Evolutionary conservation across 2,888 invertebrate genomes (phyloP).

Genomic region (Salticus scenicus): DNA sequence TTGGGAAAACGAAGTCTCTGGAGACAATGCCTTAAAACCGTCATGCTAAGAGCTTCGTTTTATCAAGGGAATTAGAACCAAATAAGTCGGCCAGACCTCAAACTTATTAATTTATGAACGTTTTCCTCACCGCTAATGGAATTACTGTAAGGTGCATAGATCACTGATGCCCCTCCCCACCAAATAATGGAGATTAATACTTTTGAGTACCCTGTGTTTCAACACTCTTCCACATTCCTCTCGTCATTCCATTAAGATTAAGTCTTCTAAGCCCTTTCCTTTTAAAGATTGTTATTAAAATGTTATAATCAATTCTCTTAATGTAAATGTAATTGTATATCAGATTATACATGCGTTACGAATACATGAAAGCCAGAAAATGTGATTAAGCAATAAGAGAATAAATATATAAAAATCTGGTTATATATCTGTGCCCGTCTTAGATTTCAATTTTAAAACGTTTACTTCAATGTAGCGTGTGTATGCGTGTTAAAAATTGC

Average conservation of each 20-base stretch:
- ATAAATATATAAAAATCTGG: too few species aligned
- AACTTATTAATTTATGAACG: constrained; percentile 67
- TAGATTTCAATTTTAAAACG: too few species aligned
- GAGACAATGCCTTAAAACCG: constrained; percentile 30
- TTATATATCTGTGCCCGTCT: too few species aligned
- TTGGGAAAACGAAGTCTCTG: constrained; percentile 34
- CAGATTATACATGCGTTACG: too few species aligned
- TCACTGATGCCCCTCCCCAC: neutral
- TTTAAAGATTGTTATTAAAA: constrained; percentile 24
- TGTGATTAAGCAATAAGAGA: too few species aligned
- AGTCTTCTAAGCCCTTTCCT: constrained; percentile 1
- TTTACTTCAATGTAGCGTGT: too few species aligned
- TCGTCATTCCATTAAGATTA: constrained; percentile 21
- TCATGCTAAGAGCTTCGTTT: constrained; percentile 33
- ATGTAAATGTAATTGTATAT: too few species aligned
- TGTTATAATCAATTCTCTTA: constrained; percentile 22
- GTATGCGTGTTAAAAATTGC: too few species aligned
- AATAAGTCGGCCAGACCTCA: constrained; percentile 61
- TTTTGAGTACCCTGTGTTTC: constrained; percentile 6
- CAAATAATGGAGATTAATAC: constrained; percentile 64
- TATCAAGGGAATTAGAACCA: constrained; percentile 54
- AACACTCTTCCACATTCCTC: neutral
- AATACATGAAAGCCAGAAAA: too few species aligned
- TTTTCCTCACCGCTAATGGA: constrained; percentile 59
- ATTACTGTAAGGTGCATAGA: constrained; percentile 30